phyloP scores from a whole-genome alignment of 1,140 invertebrate genomes.

The Monomorium pharaonis region DNA sequence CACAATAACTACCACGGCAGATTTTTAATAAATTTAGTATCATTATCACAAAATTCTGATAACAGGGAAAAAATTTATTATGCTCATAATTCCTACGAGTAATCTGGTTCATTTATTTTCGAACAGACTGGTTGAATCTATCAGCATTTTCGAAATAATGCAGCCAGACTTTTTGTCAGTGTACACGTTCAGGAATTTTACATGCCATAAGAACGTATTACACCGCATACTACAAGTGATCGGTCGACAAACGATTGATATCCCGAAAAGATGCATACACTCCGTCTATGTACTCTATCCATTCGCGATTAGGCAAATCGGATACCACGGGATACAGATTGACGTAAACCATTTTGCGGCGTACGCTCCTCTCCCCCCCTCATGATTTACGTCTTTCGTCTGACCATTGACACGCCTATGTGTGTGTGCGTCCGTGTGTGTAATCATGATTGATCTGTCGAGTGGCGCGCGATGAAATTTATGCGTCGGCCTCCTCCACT shows the following conservation, averaged over 20 bases:
- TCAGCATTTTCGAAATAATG: no score
- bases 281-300: background rate
- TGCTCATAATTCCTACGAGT: no score
- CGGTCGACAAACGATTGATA: background rate
- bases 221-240: background rate
- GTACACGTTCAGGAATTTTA: background rate
- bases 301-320: slow-evolving; percentile 25
- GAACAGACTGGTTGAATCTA: no score
- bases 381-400: slow-evolving; percentile 38
- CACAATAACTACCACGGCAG: no score
- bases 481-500: slow-evolving; percentile 29
- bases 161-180: background rate
- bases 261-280: background rate
- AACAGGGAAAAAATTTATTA: no score
- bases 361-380: background rate
- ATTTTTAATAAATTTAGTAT: no score
- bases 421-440: no score
- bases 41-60: no score
- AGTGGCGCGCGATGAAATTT: slow-evolving; percentile 25
- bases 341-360: slow-evolving; percentile 29
- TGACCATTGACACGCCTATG: slow-evolving; percentile 34
- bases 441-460: slow-evolving; percentile 47
- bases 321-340: background rate
- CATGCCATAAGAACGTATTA: background rate
- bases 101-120: no score